A percentile compares a stretch with the other conserved stretches of the same genome.
Conservation (phyloP, 2,797 vertebrate species). For the Chiloscyllium punctatum region DNA sequence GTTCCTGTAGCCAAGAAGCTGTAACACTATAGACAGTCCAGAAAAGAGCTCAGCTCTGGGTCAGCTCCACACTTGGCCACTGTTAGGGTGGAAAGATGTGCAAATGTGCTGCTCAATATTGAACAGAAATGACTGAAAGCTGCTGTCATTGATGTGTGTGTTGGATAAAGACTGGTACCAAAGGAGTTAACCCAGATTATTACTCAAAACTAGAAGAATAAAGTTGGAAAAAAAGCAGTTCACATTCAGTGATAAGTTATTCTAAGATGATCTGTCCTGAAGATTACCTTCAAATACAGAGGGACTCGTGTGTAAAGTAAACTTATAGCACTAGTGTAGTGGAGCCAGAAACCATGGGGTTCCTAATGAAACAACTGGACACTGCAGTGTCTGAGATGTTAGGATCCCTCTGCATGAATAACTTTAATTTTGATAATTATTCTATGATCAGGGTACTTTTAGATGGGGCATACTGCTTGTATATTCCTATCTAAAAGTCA, state of each 20-base stretch:
- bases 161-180: not conserved
- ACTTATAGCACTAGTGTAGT: not conserved
- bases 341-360: not conserved
- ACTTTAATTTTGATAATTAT: not conserved
- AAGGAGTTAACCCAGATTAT: not conserved
- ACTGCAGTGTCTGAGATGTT: not conserved
- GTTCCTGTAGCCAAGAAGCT: not conserved
- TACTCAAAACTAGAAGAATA: not conserved
- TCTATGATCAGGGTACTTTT: not conserved
- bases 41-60: not conserved
- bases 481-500: not conserved
- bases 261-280: not conserved
- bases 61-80: not conserved
- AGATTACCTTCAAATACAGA: not conserved
- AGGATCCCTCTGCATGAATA: not conserved
- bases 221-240: not conserved
- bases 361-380: not conserved
- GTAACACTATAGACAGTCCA: not conserved
- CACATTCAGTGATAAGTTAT: not conserved
- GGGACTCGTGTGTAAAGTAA: not conserved
- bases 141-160: not conserved
- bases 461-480: not conserved
- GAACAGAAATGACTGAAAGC: not conserved
- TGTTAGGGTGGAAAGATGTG: not conserved
- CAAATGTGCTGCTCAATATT: not conserved